These are phyloP conservation scores for Hoplostethus atlanticus DNA, from an alignment of 2,797 vertebrate genomes.

Conservation along the genomic window DNA sequence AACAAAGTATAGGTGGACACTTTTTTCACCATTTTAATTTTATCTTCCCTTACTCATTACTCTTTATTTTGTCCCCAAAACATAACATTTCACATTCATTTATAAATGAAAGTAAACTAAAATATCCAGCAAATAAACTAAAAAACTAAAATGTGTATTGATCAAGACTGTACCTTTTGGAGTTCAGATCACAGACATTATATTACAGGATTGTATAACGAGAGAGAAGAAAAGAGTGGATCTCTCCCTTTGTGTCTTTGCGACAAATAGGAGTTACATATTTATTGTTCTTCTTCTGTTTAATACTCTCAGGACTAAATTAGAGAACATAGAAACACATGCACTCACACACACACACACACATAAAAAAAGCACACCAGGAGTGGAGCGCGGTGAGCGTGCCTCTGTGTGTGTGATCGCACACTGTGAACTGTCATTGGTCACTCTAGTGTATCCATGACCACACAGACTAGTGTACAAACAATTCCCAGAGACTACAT, in stretches of 20 bases:
- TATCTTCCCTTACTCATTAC: neutral
- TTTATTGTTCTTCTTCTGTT: slow-evolving; percentile 24
- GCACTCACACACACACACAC: slow-evolving; percentile 4
- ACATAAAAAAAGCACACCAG: slow-evolving; percentile 11
- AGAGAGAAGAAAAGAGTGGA: neutral
- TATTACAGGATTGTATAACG: neutral
- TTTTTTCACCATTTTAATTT: slow-evolving; percentile 7
- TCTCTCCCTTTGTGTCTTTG: slow-evolving; percentile 9
- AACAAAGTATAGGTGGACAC: neutral
- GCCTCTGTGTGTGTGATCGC: slow-evolving; percentile 18
- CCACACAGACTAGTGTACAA: slow-evolving; percentile 51
- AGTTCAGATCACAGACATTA: neutral
- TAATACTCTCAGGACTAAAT: slow-evolving; percentile 20
- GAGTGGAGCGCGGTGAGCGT: slow-evolving; percentile 18
- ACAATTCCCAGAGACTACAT: slow-evolving; percentile 54
- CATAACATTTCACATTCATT: neutral
- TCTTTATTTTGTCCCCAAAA: slow-evolving; percentile 1
- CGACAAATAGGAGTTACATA: slow-evolving; percentile 3
- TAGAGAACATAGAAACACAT: slow-evolving; percentile 8
- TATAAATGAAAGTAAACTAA: slow-evolving; percentile 9
- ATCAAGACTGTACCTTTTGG: neutral
- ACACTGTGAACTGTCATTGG: slow-evolving; percentile 6
- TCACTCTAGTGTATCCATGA: slow-evolving; percentile 36
- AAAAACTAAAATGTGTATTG: slow-evolving; percentile 2
- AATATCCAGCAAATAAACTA: slow-evolving; percentile 20